Conservation (phyloP, 2,888 invertebrate species). For the Tethea ocularis region DNA sequence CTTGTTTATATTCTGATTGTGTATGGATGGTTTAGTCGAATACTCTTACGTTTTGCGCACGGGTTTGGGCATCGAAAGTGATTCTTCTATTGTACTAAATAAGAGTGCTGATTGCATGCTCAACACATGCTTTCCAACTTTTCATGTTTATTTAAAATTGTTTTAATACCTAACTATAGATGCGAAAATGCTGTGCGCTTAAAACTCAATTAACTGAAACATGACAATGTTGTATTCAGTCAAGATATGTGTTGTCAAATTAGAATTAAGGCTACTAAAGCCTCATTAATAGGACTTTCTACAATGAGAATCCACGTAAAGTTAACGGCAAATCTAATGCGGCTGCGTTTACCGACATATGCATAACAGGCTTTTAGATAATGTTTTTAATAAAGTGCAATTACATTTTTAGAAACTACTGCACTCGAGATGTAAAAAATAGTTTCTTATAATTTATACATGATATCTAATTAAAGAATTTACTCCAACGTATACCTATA, state of each 20-base stretch:
- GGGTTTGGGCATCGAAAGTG: background rate
- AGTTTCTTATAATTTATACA: slow-evolving; percentile 33
- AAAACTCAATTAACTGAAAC: background rate
- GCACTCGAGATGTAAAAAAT: slow-evolving; percentile 56
- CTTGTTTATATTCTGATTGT: background rate
- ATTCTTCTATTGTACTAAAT: background rate
- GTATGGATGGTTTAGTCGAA: slow-evolving; percentile 5
- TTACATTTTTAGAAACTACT: slow-evolving; percentile 50
- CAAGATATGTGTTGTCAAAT: background rate
- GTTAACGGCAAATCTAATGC: background rate
- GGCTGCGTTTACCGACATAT: slow-evolving; percentile 9
- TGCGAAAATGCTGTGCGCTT: background rate
- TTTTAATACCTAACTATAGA: background rate
- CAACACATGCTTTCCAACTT: background rate
- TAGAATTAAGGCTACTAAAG: background rate
- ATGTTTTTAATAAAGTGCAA: slow-evolving; percentile 57
- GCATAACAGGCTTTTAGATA: slow-evolving; percentile 23
- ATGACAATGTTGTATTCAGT: background rate
- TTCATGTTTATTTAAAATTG: background rate
- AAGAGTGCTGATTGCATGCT: slow-evolving; percentile 1
- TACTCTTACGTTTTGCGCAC: slow-evolving; percentile 8
- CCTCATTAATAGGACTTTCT: background rate
- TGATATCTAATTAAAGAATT: slow-evolving; percentile 8
- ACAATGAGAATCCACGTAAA: background rate
- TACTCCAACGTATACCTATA: slow-evolving; percentile 9